Evolutionary conservation across 2,113 vertebrate genomes (phyloP).

Genomic region (Empidonax traillii): DNA sequence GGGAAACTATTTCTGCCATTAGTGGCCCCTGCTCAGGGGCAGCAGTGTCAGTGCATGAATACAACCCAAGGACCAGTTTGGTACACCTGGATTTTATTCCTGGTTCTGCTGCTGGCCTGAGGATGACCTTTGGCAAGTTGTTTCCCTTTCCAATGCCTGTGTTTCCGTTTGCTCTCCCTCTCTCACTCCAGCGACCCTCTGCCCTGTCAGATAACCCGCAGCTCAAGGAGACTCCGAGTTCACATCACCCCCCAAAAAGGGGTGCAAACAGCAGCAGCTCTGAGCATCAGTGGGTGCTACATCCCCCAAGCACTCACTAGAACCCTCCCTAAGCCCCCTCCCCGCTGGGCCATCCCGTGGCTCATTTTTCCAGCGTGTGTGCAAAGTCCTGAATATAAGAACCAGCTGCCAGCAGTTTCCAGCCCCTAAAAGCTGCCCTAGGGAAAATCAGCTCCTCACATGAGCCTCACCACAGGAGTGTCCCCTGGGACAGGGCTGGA

Average conservation of each 20-base stretch:
- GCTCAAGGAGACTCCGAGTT: background rate
- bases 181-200: background rate
- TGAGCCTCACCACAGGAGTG: background rate
- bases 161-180: background rate
- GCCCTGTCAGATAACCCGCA: background rate
- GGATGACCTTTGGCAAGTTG: background rate
- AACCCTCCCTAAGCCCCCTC: background rate
- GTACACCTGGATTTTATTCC: conserved; percentile 31
- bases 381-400: background rate
- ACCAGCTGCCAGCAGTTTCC: background rate
- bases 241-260: background rate
- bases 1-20: background rate
- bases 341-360: fast-evolving
- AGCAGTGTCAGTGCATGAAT: background rate
- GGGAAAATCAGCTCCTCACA: background rate
- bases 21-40: background rate
- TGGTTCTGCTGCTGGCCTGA: background rate
- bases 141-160: background rate
- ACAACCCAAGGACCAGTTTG: background rate
- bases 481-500: background rate
- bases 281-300: background rate
- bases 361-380: background rate
- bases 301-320: background rate
- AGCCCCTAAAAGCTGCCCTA: background rate
- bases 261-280: background rate